phyloP scores from a whole-genome alignment of 2,888 invertebrate species.

The Scaeva pyrastri region DNA sequence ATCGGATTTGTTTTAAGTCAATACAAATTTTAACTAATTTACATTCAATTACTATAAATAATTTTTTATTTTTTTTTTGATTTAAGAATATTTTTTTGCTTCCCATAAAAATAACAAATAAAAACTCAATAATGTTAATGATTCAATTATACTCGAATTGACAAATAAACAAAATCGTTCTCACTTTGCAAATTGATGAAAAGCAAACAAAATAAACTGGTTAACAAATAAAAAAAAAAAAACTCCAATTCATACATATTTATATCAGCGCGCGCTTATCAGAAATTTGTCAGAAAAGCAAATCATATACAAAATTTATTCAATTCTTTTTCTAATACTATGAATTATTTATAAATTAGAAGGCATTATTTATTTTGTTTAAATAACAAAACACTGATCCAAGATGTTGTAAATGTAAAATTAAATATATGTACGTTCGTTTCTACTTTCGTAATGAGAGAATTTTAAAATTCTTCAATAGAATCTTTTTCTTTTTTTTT shows the following conservation, averaged over 20 bases:
- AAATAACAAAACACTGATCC: background rate
- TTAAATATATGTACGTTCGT: no score
- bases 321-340: background rate
- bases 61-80: slow-evolving; percentile 13
- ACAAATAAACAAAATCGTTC: background rate
- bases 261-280: slow-evolving; percentile 30
- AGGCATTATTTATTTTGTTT: background rate
- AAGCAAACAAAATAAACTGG: slow-evolving; percentile 2
- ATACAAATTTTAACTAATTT: slow-evolving; percentile 38
- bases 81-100: background rate
- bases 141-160: background rate
- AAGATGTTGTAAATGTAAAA: no score
- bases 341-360: slow-evolving; percentile 1
- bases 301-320: slow-evolving; percentile 25
- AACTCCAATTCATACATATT: background rate
- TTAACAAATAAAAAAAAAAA: background rate
- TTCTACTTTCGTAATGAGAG: no score
- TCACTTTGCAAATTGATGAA: background rate
- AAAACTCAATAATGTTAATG: slow-evolving; percentile 5
- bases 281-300: slow-evolving; percentile 30
- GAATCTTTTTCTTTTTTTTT: no score
- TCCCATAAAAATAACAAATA: background rate
- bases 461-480: no score
- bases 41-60: slow-evolving; percentile 54
- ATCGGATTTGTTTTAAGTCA: slow-evolving; percentile 13